A percentile compares a stretch with the other conserved stretches of the same genome.
Conservation (phyloP, 2,113 vertebrate genomes). For the Psilopogon haemacephalus region DNA sequence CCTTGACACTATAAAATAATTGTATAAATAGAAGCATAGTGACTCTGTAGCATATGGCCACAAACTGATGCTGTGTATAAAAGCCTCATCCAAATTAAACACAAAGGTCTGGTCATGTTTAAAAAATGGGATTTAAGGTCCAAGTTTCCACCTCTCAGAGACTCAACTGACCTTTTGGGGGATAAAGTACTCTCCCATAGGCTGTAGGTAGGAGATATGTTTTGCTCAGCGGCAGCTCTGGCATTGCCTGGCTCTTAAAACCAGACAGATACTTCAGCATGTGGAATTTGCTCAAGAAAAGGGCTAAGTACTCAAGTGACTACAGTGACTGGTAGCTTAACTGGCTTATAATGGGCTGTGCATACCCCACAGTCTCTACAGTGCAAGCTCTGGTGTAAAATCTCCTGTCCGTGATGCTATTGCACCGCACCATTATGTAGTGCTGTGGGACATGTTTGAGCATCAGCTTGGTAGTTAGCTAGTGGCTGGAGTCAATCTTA, state of each 20-base stretch:
- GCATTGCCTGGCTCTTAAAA: not conserved
- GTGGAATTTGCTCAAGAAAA: not conserved
- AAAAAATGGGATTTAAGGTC: not conserved
- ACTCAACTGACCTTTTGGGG: not conserved
- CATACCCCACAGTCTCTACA: accelerated
- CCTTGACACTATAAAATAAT: not conserved
- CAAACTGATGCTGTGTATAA: not conserved
- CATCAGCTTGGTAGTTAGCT: too few relatives aligned
- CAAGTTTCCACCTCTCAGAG: not conserved
- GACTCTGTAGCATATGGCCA: not conserved
- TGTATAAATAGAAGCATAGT: not conserved
- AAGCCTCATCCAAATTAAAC: not conserved
- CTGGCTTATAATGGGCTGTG: not conserved
- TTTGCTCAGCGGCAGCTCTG: accelerated
- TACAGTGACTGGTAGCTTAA: not conserved
- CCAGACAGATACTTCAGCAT: not conserved
- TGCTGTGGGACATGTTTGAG: too few relatives aligned
- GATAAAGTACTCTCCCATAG: not conserved
- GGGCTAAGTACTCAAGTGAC: not conserved
- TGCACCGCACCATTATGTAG: too few relatives aligned
- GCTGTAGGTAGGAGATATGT: not conserved
- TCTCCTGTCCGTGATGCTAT: accelerated
- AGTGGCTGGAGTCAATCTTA: too few relatives aligned
- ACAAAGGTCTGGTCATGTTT: not conserved
- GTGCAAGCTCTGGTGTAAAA: not conserved